Base-by-base conservation (phyloP, 2,888 invertebrate species). In the Mythimna vitellina region DNA sequence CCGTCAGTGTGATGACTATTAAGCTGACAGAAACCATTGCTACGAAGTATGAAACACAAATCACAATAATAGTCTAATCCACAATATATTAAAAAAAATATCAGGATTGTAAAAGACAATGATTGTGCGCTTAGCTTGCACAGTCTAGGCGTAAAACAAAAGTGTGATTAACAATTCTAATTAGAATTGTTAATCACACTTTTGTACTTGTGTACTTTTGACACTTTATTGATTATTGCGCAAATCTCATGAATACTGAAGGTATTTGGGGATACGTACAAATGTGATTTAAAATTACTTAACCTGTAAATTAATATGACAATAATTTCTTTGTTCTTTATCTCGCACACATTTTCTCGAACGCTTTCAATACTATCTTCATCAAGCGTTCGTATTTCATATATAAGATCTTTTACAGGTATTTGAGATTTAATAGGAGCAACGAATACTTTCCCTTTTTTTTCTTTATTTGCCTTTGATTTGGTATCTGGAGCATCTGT, bases 1-100 rank as follows among this genome's bases (percentile, higher is more conserved):
- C 89, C 91, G 73, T 93, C 93, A 7, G 92, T 92, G 76, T 91
- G 87, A 3, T 92, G 92, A 38, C 82, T 83, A 78, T 94, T 95
- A 22, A 96, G 85, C 80, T 96, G 95, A 78, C 89, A 91, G 84
- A 91, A 95, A 22, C 93, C 94, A 80, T 95, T 94, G 66, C 96
- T 96, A 87, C 12, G 14, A 86, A 29, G 29, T 96, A 87, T 10
- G 14, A 68, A 58, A 89, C 14, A 53, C n/a, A 56, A 46, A 62
- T 10, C 22, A 80, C 57, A 53, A 76, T 3, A 22, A 22, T n/a
- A 38, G 0, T 46, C 32, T 61, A 54, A 35, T 29, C 7, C 42
- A 29, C 14, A 17, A 54, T 29, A 29, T 38, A n/a, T 61, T 12
- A 14, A 7, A 54, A 17, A 12, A n/a, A 35, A 20, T 25, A 42